Base-by-base conservation (phyloP, 2,113 vertebrate genomes). In the Chaetodon auriga region DNA sequence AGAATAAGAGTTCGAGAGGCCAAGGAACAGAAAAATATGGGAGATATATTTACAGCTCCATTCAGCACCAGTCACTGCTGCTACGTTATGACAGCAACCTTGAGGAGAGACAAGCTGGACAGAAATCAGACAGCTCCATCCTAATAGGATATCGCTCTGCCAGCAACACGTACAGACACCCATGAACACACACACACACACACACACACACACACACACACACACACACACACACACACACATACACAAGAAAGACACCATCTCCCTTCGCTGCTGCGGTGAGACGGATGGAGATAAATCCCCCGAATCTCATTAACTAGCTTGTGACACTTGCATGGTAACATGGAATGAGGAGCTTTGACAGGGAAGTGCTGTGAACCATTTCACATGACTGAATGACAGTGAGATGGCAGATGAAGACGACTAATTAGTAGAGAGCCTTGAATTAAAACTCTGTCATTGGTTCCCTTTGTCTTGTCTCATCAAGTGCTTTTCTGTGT, bases 21-120 rank as follows among this genome's bases (percentile, higher is more conserved):
- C 19, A 23, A 65, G 75, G 48, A 61, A 76, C 68, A 45, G 69
- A 45, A 51, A 55, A 68, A 85, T 74, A 79, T 16, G 8, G 21
- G 71, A 80, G 41, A 90, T 65, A 53, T 88, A 92, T 91, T 91
- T 84, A 83, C 68, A 90, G 75, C 68, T 61, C 69, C 45, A 49
- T 48, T 81, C 70, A 76, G 58, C 36, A 49, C 48, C 55, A 68
- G 58, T 74, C 53, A 18, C 68, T 83, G 78, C 36, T 51, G 48
- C 68, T 71, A 54, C 61, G 82, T 86, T 81, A 90, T 81, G 84
- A 82, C 60, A 80, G 87, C 73, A 73, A 74, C 80, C 86, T 89
- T 75, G 78, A 90, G 51, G 53, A 35, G 68, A 87, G 75, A 82
- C n/a, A n/a, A 38, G 72, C 73, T 61, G 70, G 75, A 75, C 78